Base-by-base conservation (phyloP, 2,888 invertebrate species). In the Oscheius myriophilus region DNA sequence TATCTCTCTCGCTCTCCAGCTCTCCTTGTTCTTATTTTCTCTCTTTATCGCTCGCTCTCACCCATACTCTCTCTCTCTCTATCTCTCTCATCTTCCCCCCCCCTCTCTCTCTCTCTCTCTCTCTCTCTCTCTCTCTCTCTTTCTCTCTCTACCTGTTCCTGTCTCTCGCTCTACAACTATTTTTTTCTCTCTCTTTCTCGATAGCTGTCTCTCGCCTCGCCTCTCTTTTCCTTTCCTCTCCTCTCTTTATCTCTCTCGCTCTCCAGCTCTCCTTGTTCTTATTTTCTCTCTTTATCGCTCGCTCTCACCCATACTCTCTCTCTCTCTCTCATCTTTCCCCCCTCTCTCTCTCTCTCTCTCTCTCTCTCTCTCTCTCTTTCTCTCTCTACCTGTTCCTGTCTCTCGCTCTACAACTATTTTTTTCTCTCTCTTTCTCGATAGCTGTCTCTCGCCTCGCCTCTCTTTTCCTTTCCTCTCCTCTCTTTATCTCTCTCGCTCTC, bases 211-310 rank as follows among this genome's bases (percentile, higher is more conserved):
- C n/a, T n/a, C n/a, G n/a, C n/a, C n/a, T n/a, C n/a, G n/a, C n/a
- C n/a, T n/a, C n/a, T n/a, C n/a, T n/a, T n/a, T n/a, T 33, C 76
- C 82, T 4, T 82, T 71, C 62, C 39, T 67, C 57, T 55, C 16
- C 33, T 33, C 33, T 33, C 33, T 33, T 9, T 33, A 3, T 14
- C 18, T 57, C 33, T 33, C 33, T 33, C 33, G 3, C 4, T 33
- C 4, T 33, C 3, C n/a, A n/a, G n/a, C n/a, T 33, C 33, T 33
- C 33, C 9, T 9, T 9, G 4, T 33, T 9, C 9, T 9, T 33
- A 3, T 33, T 33, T 9, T 33, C 33, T 14, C 18, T 57, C 33
- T 33, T 9, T 33, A 3, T 33, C 4, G 3, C 4, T 33, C 3
- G 3, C 33, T 33, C 33, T 33, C 33, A 3, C 33, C 9, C 33